These are phyloP conservation scores for Leptarthrus brevirostris DNA, from an alignment of 2,888 invertebrate genomes.

Conservation along the genomic window DNA sequence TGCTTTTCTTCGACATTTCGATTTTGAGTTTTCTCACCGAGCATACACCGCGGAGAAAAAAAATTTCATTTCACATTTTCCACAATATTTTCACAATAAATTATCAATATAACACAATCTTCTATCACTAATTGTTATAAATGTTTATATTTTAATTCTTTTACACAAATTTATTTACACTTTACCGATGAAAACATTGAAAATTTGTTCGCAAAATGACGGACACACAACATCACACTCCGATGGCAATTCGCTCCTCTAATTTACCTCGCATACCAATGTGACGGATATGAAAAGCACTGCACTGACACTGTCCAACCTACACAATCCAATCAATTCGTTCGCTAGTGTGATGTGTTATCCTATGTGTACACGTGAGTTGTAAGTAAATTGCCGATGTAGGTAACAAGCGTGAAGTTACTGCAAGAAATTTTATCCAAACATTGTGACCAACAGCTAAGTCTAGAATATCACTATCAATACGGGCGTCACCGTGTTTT, in stretches of 20 bases:
- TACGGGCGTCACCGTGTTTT: conserved; percentile 37
- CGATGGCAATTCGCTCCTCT: conserved; percentile 57
- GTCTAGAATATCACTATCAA: background rate
- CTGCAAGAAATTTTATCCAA: background rate
- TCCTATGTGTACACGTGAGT: background rate
- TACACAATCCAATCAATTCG: too few relatives aligned
- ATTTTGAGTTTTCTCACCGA: conserved; percentile 41
- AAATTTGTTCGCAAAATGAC: conserved; percentile 58
- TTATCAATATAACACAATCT: background rate
- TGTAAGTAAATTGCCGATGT: too few relatives aligned
- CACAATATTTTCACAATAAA: conserved; percentile 15
- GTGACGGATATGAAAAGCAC: conserved; percentile 36
- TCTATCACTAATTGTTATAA: background rate
- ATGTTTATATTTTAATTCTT: background rate
- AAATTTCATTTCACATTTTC: background rate
- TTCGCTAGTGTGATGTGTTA: too few relatives aligned
- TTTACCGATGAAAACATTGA: conserved; percentile 57
- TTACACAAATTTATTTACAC: conserved; percentile 45
- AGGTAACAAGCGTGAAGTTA: conserved; percentile 14
- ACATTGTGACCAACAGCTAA: conserved; percentile 10
- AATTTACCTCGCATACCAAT: conserved; percentile 43
- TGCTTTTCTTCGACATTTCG: conserved; percentile 30
- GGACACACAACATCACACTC: conserved; percentile 58
- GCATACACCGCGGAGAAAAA: conserved; percentile 4
- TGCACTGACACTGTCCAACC: background rate